Evolutionary conservation across 2,113 vertebrate species (phyloP).

Genomic region (Alexandromys fortis): DNA sequence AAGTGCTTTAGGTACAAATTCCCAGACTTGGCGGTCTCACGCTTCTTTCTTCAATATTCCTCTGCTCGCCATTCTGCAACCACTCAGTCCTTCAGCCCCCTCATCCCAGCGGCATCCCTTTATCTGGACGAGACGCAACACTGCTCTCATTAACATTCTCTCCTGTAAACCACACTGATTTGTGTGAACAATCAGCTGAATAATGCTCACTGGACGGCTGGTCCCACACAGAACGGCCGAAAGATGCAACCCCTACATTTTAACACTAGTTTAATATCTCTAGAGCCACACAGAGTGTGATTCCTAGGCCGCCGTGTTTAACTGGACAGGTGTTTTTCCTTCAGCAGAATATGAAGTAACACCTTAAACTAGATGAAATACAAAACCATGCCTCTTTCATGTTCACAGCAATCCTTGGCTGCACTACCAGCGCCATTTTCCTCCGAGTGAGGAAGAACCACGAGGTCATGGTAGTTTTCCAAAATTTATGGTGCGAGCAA

Average conservation of each 20-base stretch:
- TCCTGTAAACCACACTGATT: constrained; percentile 11
- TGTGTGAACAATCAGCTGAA: constrained; percentile 10
- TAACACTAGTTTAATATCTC: not conserved
- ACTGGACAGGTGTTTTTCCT: not conserved
- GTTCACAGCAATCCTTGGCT: not conserved
- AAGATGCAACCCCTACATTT: not conserved
- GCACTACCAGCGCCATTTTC: not conserved
- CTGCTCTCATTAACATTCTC: constrained; percentile 17
- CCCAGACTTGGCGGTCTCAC: not conserved
- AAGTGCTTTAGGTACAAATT: constrained; percentile 44
- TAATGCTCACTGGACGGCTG: not conserved
- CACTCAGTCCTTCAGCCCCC: not conserved
- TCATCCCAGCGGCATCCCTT: not conserved
- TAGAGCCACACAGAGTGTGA: not conserved
- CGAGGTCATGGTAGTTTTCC: not conserved
- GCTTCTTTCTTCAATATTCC: not conserved
- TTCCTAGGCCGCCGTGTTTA: not conserved
- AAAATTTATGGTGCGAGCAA: not conserved
- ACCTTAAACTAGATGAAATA: constrained; percentile 3
- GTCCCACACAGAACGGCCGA: not conserved
- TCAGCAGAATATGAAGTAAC: not conserved
- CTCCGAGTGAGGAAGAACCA: not conserved
- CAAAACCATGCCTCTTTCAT: not conserved
- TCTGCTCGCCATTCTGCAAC: not conserved
- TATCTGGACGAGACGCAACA: not conserved